Evolutionary conservation across 2,888 invertebrate species (phyloP), one percentile per base, ranked within the genome.

Genomic region (Harpalus rufipes): DNA sequence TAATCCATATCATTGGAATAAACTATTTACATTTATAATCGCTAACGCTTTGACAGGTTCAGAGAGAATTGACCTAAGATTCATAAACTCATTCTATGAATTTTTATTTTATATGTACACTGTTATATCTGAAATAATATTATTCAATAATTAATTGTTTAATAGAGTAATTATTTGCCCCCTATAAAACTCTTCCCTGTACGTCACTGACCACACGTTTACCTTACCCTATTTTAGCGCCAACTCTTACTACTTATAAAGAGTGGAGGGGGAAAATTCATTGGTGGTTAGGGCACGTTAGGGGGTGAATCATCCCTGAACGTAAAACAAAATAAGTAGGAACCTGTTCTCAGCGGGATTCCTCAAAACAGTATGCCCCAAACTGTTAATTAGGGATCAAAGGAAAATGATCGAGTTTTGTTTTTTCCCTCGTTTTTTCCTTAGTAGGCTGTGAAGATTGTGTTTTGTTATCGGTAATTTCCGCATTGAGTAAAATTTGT

Each of bases 141-240:
- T n/a, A n/a, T n/a, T n/a, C n/a, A n/a, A n/a, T n/a, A n/a, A n/a
- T n/a, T n/a, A n/a, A n/a, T 21, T 21, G 3, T 21, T 21, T 21
- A 21, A 21, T 21, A 3, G 1, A 32, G 32, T 5, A 32, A 25
- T 8, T 25, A 25, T 63, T 14, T 18, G 2, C 21, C 32, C 68
- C 68, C 14, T 5, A 32, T 1, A 39, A 68, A 68, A 68, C n/a
- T 39, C n/a, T 39, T 25, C 12, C 39, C 44, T 8, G 44, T 41
- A 16, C 41, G 41, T 1, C 16, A 18, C 10, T 81, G 14, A 14
- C 6, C 44, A 18, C 16, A 81, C 39, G 61, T 51, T 81, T 14
- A 81, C 81, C 81, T 81, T 81, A 81, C 81, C 68, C 81, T 68
- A 81, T 68, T 81, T 81, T 63, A 59, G n/a, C 65, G 21, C 21